Evolutionary conservation across 2,888 invertebrate genomes (phyloP).

Genomic region (Papilio elwesi): DNA sequence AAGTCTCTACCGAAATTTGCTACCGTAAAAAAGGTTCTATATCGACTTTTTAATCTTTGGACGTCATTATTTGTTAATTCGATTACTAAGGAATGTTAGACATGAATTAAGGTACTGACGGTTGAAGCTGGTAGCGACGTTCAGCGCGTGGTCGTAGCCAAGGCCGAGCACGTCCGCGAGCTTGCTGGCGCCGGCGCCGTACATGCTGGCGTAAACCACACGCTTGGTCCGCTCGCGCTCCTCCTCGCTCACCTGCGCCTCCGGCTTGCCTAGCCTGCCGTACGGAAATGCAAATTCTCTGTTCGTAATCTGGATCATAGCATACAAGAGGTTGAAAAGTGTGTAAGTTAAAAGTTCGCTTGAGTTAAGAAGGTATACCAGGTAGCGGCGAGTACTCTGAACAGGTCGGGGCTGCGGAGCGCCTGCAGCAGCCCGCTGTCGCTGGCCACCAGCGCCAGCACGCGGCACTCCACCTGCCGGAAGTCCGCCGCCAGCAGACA

Average conservation of each 20-base stretch:
- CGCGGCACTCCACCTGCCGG: conserved; percentile 78
- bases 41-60: no score
- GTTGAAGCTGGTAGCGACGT: conserved; percentile 67
- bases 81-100: neutral
- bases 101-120: conserved; percentile 52
- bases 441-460: conserved; percentile 72
- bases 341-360: no score
- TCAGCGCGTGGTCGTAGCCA: conserved; percentile 60
- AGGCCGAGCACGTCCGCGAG: conserved; percentile 70
- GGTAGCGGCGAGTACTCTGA: conserved; percentile 65
- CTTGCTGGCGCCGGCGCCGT: conserved; percentile 76
- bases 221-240: conserved; percentile 81
- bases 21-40: neutral
- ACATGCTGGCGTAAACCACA: conserved; percentile 78
- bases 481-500: conserved; percentile 77
- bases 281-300: neutral
- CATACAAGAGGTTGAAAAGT: no score
- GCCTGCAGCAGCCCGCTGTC: conserved; percentile 60
- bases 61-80: no score
- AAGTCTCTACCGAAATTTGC: conserved; percentile 59
- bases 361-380: conserved; percentile 56
- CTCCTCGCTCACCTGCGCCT: conserved; percentile 51
- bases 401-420: conserved; percentile 66
- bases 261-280: conserved; percentile 64
- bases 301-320: neutral